phyloP scores from a whole-genome alignment of 2,797 vertebrate genomes.

The Enteromius treurensis region DNA sequence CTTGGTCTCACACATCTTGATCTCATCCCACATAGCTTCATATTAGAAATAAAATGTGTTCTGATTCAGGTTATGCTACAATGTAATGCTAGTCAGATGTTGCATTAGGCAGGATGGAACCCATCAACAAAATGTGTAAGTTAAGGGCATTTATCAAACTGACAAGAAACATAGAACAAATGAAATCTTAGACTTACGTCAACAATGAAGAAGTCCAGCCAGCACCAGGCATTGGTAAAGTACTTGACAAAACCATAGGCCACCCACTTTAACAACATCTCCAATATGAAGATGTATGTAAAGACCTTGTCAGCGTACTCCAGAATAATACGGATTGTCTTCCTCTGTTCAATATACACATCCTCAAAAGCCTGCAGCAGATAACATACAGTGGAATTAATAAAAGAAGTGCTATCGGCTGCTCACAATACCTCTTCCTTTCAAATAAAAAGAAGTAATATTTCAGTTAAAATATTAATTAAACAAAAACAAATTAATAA shows the following conservation, averaged over 20 bases:
- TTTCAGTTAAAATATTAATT: neutral
- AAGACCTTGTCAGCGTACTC: slow-evolving; percentile 97
- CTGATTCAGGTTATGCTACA: neutral
- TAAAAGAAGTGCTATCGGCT: neutral
- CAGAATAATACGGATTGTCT: slow-evolving; percentile 90
- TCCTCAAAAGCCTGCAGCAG: slow-evolving; percentile 92
- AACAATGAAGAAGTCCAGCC: slow-evolving; percentile 99
- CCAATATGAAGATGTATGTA: slow-evolving; percentile 99
- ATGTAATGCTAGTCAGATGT: neutral
- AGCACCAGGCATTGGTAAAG: slow-evolving; percentile 99
- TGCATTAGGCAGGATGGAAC: slow-evolving; percentile 3
- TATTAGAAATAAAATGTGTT: neutral
- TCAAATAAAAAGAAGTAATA: neutral
- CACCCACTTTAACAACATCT: slow-evolving; percentile 99
- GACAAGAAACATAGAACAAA: slow-evolving; percentile 13
- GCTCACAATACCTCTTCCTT: slow-evolving; percentile 4
- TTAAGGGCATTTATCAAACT: slow-evolving; percentile 32
- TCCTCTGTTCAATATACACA: slow-evolving; percentile 98
- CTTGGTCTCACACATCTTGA: neutral
- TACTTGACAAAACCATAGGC: slow-evolving; percentile 98
- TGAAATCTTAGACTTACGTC: slow-evolving; percentile 85
- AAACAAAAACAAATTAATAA: neutral
- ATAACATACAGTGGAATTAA: slow-evolving; percentile 40
- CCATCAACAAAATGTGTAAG: slow-evolving; percentile 55
- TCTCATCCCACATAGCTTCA: neutral